Percentiles rank a stretch among this genome's conserved stretches.
Evolutionary conservation across 2,888 invertebrate genomes (phyloP).

Genomic region (Odiellus spinosus): DNA sequence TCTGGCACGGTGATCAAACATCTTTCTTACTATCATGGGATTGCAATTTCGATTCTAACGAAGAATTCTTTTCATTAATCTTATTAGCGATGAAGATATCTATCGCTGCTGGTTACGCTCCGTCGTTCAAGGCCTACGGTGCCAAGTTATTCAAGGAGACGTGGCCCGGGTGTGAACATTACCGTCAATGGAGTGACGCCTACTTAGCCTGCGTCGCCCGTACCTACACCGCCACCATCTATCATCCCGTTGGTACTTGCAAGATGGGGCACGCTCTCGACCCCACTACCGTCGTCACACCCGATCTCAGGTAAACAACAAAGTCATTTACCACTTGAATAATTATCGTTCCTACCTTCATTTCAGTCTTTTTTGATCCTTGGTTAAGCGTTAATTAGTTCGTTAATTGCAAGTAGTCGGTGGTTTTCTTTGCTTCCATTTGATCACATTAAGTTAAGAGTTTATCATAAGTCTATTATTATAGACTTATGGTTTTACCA

Average conservation of each 20-base stretch:
- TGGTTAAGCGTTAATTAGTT: background rate
- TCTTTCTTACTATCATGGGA: too few species aligned
- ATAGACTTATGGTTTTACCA: too few species aligned
- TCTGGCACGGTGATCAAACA: too few species aligned
- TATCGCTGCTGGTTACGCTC: conserved; percentile 55
- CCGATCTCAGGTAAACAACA: conserved; percentile 17
- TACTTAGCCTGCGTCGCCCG: conserved; percentile 22
- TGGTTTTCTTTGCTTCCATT: too few species aligned
- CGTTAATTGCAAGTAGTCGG: background rate
- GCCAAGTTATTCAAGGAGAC: conserved; percentile 55
- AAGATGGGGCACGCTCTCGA: conserved; percentile 20
- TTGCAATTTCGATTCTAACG: too few species aligned
- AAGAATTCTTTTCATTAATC: background rate
- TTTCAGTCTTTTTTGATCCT: too few species aligned
- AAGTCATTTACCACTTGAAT: background rate
- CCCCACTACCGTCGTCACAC: conserved; percentile 22
- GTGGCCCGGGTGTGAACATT: conserved; percentile 53
- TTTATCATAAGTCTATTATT: too few species aligned
- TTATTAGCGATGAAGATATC: conserved; percentile 43
- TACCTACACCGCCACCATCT: conserved; percentile 21
- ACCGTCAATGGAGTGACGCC: conserved; percentile 18
- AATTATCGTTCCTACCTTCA: too few species aligned
- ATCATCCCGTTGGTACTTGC: conserved; percentile 22
- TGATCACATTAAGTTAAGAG: too few species aligned
- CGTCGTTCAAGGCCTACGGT: conserved; percentile 63